Evolutionary conservation across 2,888 invertebrate genomes (phyloP).

Genomic region (Rutpela maculata): DNA sequence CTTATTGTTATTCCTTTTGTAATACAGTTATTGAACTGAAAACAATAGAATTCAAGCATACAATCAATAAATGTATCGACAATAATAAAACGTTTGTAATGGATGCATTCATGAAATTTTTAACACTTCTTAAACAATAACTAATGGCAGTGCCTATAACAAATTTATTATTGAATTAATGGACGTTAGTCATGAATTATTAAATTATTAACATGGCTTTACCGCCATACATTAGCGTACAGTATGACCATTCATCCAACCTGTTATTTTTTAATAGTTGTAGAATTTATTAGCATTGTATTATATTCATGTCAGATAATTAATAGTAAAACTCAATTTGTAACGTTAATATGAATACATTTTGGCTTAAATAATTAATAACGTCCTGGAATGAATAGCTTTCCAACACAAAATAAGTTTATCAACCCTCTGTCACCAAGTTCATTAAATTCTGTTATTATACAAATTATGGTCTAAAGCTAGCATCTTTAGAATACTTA

Average conservation of each 20-base stretch:
- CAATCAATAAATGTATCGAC: conserved; percentile 48
- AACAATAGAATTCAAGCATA: conserved; percentile 47
- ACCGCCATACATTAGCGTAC: conserved; percentile 19
- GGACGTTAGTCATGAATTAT: conserved; percentile 38
- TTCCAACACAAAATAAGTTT: conserved; percentile 9
- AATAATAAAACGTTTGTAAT: conserved; percentile 23
- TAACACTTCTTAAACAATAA: conserved; percentile 48
- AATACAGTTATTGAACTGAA: conserved; percentile 55
- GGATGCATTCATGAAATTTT: conserved; percentile 34
- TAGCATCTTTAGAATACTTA: neutral
- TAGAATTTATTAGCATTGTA: conserved; percentile 33
- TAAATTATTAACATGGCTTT: conserved; percentile 35
- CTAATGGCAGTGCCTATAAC: conserved; percentile 39
- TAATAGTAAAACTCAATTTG: conserved; percentile 3
- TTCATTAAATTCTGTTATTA: neutral
- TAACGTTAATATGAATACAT: conserved; percentile 15
- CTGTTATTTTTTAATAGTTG: conserved; percentile 31
- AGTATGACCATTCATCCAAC: conserved; percentile 1
- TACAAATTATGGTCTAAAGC: neutral
- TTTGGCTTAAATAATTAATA: conserved; percentile 3
- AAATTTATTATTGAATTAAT: conserved; percentile 45
- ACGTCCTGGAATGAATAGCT: conserved; percentile 2
- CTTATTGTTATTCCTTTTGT: conserved; percentile 53
- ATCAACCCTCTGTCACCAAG: conserved; percentile 7
- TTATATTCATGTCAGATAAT: conserved; percentile 21